Evolutionary conservation across 1,140 invertebrate species (phyloP).

Genomic region (Epicauta chinensis): DNA sequence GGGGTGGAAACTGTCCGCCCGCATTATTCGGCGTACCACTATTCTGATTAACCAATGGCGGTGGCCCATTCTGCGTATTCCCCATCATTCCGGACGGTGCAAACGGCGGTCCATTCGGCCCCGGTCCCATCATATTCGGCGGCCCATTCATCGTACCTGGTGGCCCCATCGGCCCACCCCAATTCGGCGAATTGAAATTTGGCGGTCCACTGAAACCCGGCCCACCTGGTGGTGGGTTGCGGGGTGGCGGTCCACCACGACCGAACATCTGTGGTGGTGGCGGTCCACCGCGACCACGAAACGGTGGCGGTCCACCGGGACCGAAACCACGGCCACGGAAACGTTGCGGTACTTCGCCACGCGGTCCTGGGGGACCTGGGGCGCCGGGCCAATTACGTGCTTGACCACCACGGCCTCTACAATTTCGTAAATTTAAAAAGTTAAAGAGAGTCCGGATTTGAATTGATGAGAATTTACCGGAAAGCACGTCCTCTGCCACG

Average conservation of each 20-base stretch:
- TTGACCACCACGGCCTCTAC: constrained; percentile 40
- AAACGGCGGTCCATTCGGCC: constrained; percentile 46
- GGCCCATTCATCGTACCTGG: constrained; percentile 54
- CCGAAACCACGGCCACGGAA: constrained; percentile 62
- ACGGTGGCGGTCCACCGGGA: constrained; percentile 57
- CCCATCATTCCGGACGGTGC: constrained; percentile 47
- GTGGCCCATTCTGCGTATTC: constrained; percentile 41
- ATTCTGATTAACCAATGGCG: constrained; percentile 21
- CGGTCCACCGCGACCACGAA: constrained; percentile 47
- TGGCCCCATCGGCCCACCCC: constrained; percentile 58
- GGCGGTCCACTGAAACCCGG: constrained; percentile 47
- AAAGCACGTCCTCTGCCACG: constrained; percentile 50
- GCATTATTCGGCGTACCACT: constrained; percentile 16
- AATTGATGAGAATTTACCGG: constrained; percentile 41
- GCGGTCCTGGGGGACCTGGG: constrained; percentile 36
- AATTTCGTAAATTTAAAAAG: constrained; percentile 9
- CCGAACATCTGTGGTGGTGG: constrained; percentile 46
- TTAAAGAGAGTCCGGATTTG: neutral
- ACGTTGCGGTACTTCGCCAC: constrained; percentile 52
- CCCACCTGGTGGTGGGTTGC: constrained; percentile 45
- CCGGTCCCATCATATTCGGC: constrained; percentile 52
- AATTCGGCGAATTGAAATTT: constrained; percentile 50
- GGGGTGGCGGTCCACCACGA: constrained; percentile 43
- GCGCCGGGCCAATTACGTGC: constrained; percentile 47
- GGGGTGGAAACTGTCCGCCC: constrained; percentile 15